Percentiles rank a stretch among this genome's conserved stretches.
phyloP scores from a whole-genome alignment of 2,797 vertebrate species.

The Australoheros facetus region DNA sequence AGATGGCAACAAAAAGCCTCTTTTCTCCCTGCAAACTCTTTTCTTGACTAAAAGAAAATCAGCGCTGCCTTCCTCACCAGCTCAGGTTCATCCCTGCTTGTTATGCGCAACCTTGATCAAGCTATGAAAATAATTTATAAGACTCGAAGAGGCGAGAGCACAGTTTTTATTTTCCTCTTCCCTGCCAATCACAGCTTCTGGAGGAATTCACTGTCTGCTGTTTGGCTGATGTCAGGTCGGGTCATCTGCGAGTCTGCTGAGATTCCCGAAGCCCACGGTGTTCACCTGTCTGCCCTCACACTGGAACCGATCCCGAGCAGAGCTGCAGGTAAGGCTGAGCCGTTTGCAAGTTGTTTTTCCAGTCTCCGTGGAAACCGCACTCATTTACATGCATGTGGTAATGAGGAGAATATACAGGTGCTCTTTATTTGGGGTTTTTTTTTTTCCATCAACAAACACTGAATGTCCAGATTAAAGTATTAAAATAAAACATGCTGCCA shows the following conservation, averaged over 20 bases:
- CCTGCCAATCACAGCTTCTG: constrained; percentile 13
- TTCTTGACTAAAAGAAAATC: background rate
- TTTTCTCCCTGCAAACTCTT: background rate
- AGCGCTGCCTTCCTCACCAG: background rate
- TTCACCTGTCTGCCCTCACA: background rate
- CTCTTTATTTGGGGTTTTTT: background rate
- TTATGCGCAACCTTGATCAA: constrained; percentile 42
- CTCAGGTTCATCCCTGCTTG: constrained; percentile 15
- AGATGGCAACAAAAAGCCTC: background rate
- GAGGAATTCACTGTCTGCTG: background rate
- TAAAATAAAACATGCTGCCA: background rate
- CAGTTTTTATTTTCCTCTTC: constrained; percentile 8
- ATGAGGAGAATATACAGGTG: background rate
- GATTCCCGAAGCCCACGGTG: background rate
- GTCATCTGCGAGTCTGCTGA: constrained; percentile 6
- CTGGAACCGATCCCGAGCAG: background rate
- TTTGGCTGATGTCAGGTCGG: background rate
- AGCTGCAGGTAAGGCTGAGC: background rate
- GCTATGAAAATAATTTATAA: constrained; percentile 42
- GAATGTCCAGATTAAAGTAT: constrained; percentile 1
- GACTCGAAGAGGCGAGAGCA: background rate
- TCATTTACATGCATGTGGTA: constrained; percentile 2
- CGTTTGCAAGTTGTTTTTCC: background rate
- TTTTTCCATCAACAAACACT: background rate
- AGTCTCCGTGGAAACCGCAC: constrained; percentile 6